These are phyloP conservation scores for Tachina fera DNA, from an alignment of 2,888 invertebrate species.

Conservation along the genomic window DNA sequence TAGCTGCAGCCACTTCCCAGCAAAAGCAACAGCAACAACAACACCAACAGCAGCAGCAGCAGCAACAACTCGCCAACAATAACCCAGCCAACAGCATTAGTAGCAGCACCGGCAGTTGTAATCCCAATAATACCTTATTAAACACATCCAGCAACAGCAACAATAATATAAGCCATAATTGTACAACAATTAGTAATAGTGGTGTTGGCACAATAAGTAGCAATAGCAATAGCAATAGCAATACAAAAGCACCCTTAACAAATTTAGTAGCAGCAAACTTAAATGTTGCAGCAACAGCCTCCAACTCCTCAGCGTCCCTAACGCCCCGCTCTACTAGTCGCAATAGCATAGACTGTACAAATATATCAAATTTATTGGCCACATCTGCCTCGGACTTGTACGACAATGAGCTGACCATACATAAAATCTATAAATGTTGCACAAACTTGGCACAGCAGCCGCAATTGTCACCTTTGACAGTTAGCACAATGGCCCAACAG, in stretches of 20 bases:
- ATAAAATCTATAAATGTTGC: conserved; percentile 82
- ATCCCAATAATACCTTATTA: conserved; percentile 22
- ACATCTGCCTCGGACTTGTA: conserved; percentile 74
- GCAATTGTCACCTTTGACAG: conserved; percentile 51
- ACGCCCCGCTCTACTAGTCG: conserved; percentile 66
- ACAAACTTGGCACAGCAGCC: conserved; percentile 29
- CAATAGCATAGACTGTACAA: conserved; percentile 66
- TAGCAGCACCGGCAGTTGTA: conserved; percentile 47
- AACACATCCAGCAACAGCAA: conserved; percentile 20
- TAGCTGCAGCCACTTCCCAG: conserved; percentile 75
- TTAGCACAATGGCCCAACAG: neutral
- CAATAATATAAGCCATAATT: conserved; percentile 64
- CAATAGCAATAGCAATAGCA: conserved; percentile 37
- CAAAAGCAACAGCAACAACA: conserved; percentile 65
- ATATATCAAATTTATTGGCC: conserved; percentile 39
- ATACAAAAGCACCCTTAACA: conserved; percentile 54
- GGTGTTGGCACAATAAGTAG: conserved; percentile 11
- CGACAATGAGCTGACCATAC: conserved; percentile 82
- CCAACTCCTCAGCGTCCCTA: conserved; percentile 37
- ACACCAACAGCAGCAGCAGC: conserved; percentile 46
- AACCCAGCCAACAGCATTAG: conserved; percentile 36
- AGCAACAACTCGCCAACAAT: conserved; percentile 48
- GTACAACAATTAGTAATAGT: conserved; percentile 40
- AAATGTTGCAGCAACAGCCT: conserved; percentile 65
- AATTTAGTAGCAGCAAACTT: conserved; percentile 48